These are phyloP conservation scores for Eurytoma californica DNA, from an alignment of 2,888 invertebrate species.

Conservation along the genomic window DNA sequence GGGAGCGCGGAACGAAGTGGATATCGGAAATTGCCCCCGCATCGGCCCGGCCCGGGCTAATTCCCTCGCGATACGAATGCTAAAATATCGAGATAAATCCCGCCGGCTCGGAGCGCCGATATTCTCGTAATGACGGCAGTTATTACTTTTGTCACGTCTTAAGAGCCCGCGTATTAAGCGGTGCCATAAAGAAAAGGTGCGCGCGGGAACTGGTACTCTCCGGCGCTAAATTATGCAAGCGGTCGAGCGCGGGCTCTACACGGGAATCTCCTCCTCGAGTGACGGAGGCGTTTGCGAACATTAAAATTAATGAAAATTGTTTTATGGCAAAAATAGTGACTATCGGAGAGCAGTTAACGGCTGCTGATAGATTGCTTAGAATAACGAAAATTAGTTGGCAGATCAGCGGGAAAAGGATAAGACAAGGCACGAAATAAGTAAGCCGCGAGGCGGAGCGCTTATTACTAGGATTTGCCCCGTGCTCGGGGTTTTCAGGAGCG, in stretches of 20 bases:
- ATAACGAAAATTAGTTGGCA: too few species aligned
- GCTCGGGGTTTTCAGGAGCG: neutral
- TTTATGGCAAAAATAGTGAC: too few species aligned
- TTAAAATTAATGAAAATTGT: too few species aligned
- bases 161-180: slow-evolving; percentile 44
- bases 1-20: slow-evolving; percentile 62
- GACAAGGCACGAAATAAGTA: too few species aligned
- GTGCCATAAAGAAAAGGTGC: slow-evolving; percentile 4
- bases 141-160: slow-evolving; percentile 60
- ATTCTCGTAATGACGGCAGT: slow-evolving; percentile 37
- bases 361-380: too few species aligned
- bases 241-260: too few species aligned
- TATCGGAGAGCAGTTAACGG: too few species aligned
- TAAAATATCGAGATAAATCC: slow-evolving; percentile 61
- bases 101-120: neutral
- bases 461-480: slow-evolving; percentile 9
- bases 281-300: too few species aligned
- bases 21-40: slow-evolving; percentile 64
- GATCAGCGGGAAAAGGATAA: too few species aligned
- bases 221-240: too few species aligned
- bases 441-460: neutral
- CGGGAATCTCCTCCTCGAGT: too few species aligned
- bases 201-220: too few species aligned
- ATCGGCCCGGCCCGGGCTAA: slow-evolving; percentile 51
- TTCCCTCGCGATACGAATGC: slow-evolving; percentile 59